phyloP scores from a whole-genome alignment of 1,140 invertebrate genomes.

The Sitodiplosis mosellana region DNA sequence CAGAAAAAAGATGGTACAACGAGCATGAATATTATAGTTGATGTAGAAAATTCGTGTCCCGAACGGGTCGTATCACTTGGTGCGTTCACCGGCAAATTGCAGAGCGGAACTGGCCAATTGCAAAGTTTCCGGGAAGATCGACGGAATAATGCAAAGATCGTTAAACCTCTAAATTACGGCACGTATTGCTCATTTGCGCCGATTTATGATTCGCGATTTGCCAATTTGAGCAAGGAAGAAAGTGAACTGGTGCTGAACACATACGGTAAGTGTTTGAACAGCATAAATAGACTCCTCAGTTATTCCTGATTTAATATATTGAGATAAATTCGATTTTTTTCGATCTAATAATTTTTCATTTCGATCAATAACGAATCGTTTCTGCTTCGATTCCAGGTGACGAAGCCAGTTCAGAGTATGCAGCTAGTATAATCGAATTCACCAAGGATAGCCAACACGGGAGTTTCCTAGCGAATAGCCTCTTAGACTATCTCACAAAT shows the following conservation, averaged over 20 bases:
- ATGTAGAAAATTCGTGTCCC: conserved; percentile 47
- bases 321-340: too few relatives aligned
- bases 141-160: conserved; percentile 70
- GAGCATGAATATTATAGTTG: conserved; percentile 58
- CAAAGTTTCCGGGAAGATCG: conserved; percentile 67
- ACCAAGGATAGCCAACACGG: conserved; percentile 69
- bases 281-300: too few relatives aligned
- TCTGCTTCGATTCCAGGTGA: conserved; percentile 30
- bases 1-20: conserved; percentile 70
- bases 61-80: conserved; percentile 71
- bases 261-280: conserved; percentile 56
- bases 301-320: too few relatives aligned
- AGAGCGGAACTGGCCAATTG: conserved; percentile 51
- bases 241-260: conserved; percentile 79
- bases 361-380: too few relatives aligned
- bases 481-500: conserved; percentile 63
- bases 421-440: conserved; percentile 65
- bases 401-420: conserved; percentile 72
- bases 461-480: conserved; percentile 62
- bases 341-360: too few relatives aligned
- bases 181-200: conserved; percentile 91
- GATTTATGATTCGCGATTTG: conserved; percentile 85
- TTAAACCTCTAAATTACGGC: conserved; percentile 84
- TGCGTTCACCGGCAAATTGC: conserved; percentile 60
- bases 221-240: conserved; percentile 84